A percentile compares a stretch with the other conserved stretches of the same genome.
These are phyloP conservation scores for Hymenopus coronatus DNA, from an alignment of 2,888 invertebrate genomes.

Conservation along the genomic window DNA sequence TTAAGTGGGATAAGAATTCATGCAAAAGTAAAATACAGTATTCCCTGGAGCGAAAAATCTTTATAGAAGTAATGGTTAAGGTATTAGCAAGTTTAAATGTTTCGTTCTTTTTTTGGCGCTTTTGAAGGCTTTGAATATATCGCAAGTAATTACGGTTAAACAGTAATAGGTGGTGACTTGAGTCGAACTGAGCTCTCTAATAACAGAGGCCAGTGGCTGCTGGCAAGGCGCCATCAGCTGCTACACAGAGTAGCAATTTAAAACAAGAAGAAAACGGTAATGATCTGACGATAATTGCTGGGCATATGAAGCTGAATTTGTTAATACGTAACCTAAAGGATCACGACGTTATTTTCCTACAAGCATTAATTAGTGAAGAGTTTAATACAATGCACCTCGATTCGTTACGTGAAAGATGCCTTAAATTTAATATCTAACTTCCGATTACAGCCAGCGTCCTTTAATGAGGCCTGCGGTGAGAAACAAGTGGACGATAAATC, in stretches of 20 bases:
- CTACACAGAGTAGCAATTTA: neutral
- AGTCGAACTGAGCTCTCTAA: neutral
- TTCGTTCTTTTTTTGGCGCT: neutral
- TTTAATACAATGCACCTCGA: neutral
- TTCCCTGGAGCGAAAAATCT: too few relatives aligned
- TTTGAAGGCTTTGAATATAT: neutral
- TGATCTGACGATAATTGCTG: neutral
- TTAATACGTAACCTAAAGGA: neutral
- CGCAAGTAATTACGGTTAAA: too few relatives aligned
- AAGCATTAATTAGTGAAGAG: neutral
- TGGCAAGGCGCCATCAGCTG: neutral
- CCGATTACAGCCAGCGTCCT: neutral
- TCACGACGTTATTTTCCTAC: neutral
- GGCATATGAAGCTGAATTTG: neutral
- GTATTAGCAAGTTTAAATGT: too few relatives aligned
- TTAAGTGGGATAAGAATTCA: too few relatives aligned
- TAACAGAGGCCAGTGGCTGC: neutral
- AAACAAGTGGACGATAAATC: neutral
- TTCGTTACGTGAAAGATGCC: neutral
- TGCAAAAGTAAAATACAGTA: too few relatives aligned
- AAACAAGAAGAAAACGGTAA: neutral
- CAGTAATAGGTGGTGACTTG: neutral
- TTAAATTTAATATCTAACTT: neutral
- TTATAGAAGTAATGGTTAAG: too few relatives aligned
- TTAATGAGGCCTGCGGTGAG: neutral